Evolutionary conservation across 2,888 invertebrate species (phyloP).

Genomic region (Phaonia tiefii): DNA sequence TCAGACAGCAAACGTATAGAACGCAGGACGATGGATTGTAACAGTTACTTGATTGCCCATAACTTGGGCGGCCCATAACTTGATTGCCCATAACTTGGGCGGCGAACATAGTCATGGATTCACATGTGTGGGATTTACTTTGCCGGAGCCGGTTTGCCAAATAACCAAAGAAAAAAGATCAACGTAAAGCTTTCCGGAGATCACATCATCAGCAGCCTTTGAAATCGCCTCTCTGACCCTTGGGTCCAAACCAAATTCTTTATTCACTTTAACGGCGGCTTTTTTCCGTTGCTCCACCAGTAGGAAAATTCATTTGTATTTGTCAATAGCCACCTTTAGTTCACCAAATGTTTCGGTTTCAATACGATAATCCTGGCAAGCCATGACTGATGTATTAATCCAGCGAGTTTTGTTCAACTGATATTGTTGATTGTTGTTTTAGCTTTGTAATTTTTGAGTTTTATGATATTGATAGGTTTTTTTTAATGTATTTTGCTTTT

Average conservation of each 20-base stretch:
- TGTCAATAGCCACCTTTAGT: constrained; percentile 93
- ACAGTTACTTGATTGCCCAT: constrained; percentile 99
- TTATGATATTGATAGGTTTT: no score
- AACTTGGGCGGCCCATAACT: constrained; percentile 98
- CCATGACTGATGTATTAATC: no score
- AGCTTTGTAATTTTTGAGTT: no score
- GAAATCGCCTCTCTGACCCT: constrained; percentile 94
- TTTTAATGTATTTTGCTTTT: no score
- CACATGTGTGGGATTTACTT: constrained; percentile 99
- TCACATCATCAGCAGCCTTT: constrained; percentile 96
- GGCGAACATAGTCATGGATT: constrained; percentile 97
- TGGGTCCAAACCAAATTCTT: constrained; percentile 93
- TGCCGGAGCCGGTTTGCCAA: constrained; percentile 99
- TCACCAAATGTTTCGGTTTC: constrained; percentile 98
- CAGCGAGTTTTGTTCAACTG: no score
- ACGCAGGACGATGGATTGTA: constrained; percentile 94
- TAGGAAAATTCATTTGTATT: constrained; percentile 97
- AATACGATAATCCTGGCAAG: constrained; percentile 75
- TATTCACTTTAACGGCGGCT: constrained; percentile 98
- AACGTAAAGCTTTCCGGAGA: constrained; percentile 94
- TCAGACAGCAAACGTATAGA: constrained; percentile 93
- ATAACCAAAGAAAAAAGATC: constrained; percentile 98
- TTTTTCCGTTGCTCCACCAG: constrained; percentile 97
- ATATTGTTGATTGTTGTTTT: no score
- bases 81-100: constrained; percentile 99